phyloP scores from a whole-genome alignment of 1,140 invertebrate genomes.

The Hycleus phaleratus region DNA sequence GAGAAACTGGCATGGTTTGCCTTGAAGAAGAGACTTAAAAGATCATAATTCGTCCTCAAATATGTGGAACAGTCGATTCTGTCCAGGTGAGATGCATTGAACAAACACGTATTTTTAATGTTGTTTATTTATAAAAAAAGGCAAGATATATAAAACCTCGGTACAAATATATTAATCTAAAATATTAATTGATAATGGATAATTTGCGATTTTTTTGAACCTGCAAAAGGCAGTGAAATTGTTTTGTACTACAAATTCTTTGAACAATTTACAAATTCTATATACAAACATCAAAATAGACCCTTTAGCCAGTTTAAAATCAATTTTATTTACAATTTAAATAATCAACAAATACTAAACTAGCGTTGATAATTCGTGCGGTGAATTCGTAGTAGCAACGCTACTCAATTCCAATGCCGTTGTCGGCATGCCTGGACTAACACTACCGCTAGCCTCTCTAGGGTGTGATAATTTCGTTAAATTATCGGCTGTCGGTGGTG shows the following conservation, averaged over 20 bases:
- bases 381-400: slow-evolving; percentile 53
- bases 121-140: slow-evolving; percentile 15
- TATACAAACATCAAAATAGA: slow-evolving; percentile 1
- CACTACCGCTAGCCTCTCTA: slow-evolving; percentile 52
- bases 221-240: slow-evolving; percentile 20
- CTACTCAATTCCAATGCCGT: slow-evolving; percentile 59
- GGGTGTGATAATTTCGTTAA: slow-evolving; percentile 36
- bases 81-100: no score
- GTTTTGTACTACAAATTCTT: slow-evolving; percentile 27
- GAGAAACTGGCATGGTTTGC: no score
- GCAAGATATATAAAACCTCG: slow-evolving; percentile 15
- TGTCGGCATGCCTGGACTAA: slow-evolving; percentile 53
- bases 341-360: slow-evolving; percentile 39
- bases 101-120: neutral
- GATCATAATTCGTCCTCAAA: no score
- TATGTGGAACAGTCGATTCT: no score
- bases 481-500: slow-evolving; percentile 44
- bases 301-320: slow-evolving; percentile 17
- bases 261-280: slow-evolving; percentile 17
- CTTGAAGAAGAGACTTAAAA: no score
- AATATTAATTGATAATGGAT: neutral
- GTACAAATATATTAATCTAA: slow-evolving; percentile 16
- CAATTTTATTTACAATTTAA: no score
- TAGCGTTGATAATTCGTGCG: slow-evolving; percentile 62
- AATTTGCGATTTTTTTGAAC: neutral